Percentiles rank a stretch among this genome's conserved stretches.
phyloP scores from a whole-genome alignment of 2,113 vertebrate genomes.

The Protobothrops flavoviridis region DNA sequence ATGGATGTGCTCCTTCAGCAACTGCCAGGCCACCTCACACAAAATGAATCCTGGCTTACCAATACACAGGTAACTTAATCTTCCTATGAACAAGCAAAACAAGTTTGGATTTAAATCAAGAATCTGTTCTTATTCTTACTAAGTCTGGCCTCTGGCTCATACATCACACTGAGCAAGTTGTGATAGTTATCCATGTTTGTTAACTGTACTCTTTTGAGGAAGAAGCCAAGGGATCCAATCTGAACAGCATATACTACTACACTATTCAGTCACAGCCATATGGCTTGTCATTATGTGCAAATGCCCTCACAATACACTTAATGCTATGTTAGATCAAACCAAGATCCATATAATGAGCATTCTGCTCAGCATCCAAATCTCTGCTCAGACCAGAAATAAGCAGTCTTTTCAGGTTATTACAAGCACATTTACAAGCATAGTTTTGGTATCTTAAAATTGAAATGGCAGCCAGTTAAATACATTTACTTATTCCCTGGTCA shows the following conservation, averaged over 20 bases:
- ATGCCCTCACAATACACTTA: not conserved
- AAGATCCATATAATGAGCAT: not conserved
- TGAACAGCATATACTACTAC: too few species aligned
- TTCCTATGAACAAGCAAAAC: not conserved
- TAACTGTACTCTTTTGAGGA: not conserved
- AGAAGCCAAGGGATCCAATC: not conserved
- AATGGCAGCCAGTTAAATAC: too few species aligned
- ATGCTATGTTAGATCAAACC: not conserved
- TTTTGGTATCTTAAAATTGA: not conserved
- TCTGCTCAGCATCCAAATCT: not conserved
- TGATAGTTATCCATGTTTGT: not conserved
- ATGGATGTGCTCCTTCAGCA: not conserved
- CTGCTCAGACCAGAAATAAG: not conserved
- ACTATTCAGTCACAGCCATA: not conserved
- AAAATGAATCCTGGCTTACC: not conserved
- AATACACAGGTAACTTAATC: not conserved
- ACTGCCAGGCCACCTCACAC: not conserved
- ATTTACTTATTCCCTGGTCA: too few species aligned
- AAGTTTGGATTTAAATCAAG: not conserved
- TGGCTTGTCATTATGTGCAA: not conserved
- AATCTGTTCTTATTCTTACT: not conserved
- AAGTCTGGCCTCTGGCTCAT: not conserved
- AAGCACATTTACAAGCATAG: not conserved
- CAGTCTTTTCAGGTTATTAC: not conserved
- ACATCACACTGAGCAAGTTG: not conserved